Base-by-base conservation (phyloP, 1,140 invertebrate species). In the Anastatus disparis region DNA sequence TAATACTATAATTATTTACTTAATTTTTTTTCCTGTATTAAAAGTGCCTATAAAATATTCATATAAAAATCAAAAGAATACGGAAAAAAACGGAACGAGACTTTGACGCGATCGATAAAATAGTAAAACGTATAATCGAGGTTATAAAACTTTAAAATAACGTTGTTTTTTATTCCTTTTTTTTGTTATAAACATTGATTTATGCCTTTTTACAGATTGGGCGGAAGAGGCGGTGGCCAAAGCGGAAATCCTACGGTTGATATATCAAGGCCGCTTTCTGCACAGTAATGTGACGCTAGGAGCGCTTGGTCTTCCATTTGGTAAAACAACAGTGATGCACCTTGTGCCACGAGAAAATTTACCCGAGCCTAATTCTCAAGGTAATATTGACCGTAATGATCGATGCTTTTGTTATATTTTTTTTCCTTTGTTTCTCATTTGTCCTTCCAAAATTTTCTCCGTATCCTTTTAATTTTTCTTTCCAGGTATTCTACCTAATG, bases 241-340 rank as follows among this genome's bases (percentile, higher is more conserved):
- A 85, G 95, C 97, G 68, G 97, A 98, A 89, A 98, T 99, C 85
- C 89, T 99, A 75, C 92, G 98, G 81, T 91, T 99, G 81, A 99
- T 99, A 83, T 99, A 99, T 89, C 98, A 99, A 89, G 98, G 98
- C 73, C 91, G 97, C 78, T 99, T 99, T 90, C 89, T 99, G 79
- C 97, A 99, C 89, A 98, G 97, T 87, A 99, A 98, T 88, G 97
- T 99, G 78, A 99, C 97, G 76, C 90, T 99, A 81, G 96, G 95
- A 83, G 97, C 97, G 75, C 90, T 99, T 79, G 96, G 96, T 80
- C 91, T 99, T 83, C 96, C 96, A 73, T 91, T 95, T 77, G 97
- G 96, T 76, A 97, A 97, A 87, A 99, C 97, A 76, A 98, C 97
- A 82, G 98, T 99, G 79, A 99, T 99, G 98, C 98, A 99, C 90